Percentiles rank a stretch among this genome's conserved stretches.
These are phyloP conservation scores for Chrysogorgia sp. DNA, from an alignment of 92 coral and sea anemone species.

Conservation along the genomic window DNA sequence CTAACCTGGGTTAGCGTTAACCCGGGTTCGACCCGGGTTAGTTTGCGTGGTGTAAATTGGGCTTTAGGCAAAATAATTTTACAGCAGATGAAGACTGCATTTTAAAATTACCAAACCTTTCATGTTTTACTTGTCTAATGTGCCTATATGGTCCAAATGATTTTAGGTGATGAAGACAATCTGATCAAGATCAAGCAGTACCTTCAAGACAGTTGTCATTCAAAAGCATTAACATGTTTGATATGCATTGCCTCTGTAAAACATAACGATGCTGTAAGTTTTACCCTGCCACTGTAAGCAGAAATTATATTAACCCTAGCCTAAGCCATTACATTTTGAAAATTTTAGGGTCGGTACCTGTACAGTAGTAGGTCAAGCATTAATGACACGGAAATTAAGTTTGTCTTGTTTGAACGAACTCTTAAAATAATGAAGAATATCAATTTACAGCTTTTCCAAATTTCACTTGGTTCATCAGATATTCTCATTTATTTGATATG, in stretches of 20 bases:
- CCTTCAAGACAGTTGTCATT: conserved; percentile 82
- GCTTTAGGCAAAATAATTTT: background rate
- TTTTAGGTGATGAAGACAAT: conserved; percentile 57
- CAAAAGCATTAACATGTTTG: conserved; percentile 83
- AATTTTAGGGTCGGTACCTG: background rate
- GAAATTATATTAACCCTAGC: background rate
- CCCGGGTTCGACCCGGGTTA: too few relatives aligned
- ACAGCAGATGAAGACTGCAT: background rate
- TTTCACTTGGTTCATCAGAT: too few relatives aligned
- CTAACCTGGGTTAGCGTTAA: too few relatives aligned
- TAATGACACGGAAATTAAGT: too few relatives aligned
- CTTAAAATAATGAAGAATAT: too few relatives aligned
- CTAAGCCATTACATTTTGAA: too few relatives aligned
- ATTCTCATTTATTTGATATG: background rate
- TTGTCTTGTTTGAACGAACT: too few relatives aligned
- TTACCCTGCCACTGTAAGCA: background rate
- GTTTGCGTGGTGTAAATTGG: too few relatives aligned
- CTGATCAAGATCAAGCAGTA: conserved; percentile 79
- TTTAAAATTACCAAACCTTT: background rate
- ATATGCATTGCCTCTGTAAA: conserved; percentile 93
- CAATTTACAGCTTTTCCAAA: too few relatives aligned
- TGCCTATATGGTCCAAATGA: background rate
- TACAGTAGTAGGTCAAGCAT: too few relatives aligned
- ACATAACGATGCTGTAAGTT: conserved; percentile 88
- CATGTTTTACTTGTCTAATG: too few relatives aligned